Evolutionary conservation across 2,888 invertebrate genomes (phyloP).

Genomic region (Stictocephala bisonia): DNA sequence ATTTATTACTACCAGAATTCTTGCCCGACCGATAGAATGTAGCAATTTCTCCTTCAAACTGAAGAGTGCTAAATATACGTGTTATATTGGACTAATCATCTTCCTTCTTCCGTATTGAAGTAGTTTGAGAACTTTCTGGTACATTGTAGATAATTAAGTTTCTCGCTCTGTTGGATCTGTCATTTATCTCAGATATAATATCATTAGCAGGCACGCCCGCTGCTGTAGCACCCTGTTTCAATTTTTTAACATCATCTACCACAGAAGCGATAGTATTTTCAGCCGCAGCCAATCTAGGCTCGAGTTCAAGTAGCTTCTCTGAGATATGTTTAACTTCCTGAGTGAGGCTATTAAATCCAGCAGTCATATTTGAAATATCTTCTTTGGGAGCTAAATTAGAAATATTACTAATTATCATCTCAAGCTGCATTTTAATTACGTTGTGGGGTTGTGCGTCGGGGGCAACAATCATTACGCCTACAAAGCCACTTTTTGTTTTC

Average conservation of each 20-base stretch:
- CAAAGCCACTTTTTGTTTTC: too few species aligned
- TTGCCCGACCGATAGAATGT: constrained; percentile 5
- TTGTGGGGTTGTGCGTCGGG: too few species aligned
- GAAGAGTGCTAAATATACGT: background rate
- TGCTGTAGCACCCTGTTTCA: background rate
- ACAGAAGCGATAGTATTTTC: constrained; percentile 11
- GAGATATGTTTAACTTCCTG: too few species aligned
- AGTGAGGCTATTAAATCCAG: too few species aligned
- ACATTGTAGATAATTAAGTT: constrained; percentile 7
- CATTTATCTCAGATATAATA: constrained; percentile 9
- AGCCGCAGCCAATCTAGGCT: background rate
- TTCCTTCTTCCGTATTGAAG: background rate
- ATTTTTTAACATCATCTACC: constrained; percentile 6
- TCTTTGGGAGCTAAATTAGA: too few species aligned
- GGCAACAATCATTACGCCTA: too few species aligned
- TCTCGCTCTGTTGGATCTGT: constrained; percentile 16
- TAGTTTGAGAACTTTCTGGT: constrained; percentile 9
- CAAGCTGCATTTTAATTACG: too few species aligned
- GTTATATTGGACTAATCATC: background rate
- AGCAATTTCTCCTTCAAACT: background rate
- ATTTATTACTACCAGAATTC: background rate
- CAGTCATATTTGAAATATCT: too few species aligned
- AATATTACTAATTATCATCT: too few species aligned
- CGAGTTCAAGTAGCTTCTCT: too few species aligned
- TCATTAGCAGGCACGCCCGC: constrained; percentile 9